Conservation (phyloP, 2,113 vertebrate genomes). For the Arothron firmamentum region DNA sequence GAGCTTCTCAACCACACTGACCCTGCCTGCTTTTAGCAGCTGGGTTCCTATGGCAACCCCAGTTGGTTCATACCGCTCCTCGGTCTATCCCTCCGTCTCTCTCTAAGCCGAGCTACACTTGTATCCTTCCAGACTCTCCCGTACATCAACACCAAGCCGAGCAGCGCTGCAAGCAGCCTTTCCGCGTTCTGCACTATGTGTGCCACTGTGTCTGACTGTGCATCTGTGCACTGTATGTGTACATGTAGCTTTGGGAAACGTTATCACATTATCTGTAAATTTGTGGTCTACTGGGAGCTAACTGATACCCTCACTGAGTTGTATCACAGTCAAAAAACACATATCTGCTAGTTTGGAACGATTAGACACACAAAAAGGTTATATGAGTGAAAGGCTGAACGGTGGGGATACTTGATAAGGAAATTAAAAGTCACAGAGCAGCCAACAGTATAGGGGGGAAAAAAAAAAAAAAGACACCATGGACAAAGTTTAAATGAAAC, state of each 20-base stretch:
- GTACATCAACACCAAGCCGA: conserved; percentile 54
- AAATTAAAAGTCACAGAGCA: conserved; percentile 32
- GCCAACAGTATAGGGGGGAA: too few relatives aligned
- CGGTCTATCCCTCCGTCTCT: conserved; percentile 38
- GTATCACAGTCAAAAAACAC: neutral
- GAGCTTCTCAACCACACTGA: conserved; percentile 53
- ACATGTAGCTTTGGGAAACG: conserved; percentile 22
- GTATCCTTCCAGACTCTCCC: conserved; percentile 60
- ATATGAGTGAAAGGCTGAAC: conserved; percentile 16
- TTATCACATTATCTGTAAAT: too few relatives aligned
- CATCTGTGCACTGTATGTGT: conserved; percentile 8
- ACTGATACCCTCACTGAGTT: neutral
- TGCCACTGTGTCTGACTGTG: conserved; percentile 11
- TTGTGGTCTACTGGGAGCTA: too few relatives aligned
- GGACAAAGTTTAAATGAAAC: neutral
- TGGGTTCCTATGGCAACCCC: conserved; percentile 74
- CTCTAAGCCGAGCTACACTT: conserved; percentile 55
- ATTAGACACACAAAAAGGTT: conserved; percentile 7
- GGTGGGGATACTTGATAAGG: conserved; percentile 30
- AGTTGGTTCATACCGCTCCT: conserved; percentile 66
- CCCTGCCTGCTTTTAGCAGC: conserved; percentile 73
- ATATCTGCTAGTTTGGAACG: conserved; percentile 2
- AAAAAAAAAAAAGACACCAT: too few relatives aligned
- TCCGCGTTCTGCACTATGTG: conserved; percentile 11
- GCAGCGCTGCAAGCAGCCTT: conserved; percentile 25